These are phyloP conservation scores for Malurus melanocephalus DNA, from an alignment of 2,113 vertebrate species.

Conservation along the genomic window DNA sequence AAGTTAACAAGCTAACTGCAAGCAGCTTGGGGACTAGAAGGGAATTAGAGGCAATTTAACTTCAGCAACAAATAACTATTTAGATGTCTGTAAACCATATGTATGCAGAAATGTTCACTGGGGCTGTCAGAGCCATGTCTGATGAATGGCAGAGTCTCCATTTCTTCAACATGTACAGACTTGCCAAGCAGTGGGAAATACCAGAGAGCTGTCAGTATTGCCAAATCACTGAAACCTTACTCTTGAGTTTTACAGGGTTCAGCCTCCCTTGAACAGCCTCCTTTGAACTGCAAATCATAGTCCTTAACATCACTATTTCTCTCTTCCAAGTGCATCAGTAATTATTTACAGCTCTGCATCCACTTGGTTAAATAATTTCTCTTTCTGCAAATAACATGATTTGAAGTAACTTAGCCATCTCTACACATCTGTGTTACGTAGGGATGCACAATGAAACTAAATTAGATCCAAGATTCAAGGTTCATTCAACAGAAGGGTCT, in stretches of 20 bases:
- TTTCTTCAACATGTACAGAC: background rate
- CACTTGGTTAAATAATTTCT: background rate
- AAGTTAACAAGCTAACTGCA: background rate
- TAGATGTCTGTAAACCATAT: background rate
- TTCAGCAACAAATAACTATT: background rate
- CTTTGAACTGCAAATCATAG: background rate
- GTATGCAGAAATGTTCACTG: background rate
- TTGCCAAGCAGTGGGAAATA: background rate
- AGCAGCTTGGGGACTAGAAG: background rate
- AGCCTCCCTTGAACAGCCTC: background rate
- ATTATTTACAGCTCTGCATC: background rate
- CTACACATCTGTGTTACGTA: background rate
- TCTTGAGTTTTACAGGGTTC: background rate
- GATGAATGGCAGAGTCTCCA: background rate
- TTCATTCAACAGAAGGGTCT: background rate
- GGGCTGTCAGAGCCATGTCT: background rate
- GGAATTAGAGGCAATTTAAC: background rate
- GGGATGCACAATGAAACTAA: background rate
- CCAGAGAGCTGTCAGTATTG: background rate
- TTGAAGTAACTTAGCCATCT: background rate
- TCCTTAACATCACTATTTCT: background rate
- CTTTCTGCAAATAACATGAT: background rate
- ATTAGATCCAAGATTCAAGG: background rate
- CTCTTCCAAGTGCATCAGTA: background rate
- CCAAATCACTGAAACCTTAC: background rate